These are phyloP conservation scores for Lutjanus campechanus DNA, from an alignment of 2,797 vertebrate genomes.

Conservation along the genomic window DNA sequence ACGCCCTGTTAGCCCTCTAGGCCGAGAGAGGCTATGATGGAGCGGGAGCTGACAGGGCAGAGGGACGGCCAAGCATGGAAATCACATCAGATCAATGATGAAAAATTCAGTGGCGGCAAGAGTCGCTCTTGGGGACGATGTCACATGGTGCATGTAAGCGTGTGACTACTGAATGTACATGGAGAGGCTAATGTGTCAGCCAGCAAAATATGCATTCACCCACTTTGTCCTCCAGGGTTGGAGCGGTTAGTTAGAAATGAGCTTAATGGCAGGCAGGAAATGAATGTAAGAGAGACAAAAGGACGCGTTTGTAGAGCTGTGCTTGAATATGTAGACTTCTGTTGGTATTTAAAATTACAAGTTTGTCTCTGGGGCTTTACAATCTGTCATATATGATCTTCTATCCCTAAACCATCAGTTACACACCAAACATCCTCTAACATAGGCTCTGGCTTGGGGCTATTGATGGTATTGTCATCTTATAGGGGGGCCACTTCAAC, in stretches of 20 bases:
- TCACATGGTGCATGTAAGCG: conserved; percentile 57
- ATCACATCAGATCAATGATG: conserved; percentile 82
- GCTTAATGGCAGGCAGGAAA: conserved; percentile 19
- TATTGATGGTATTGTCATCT: too few species aligned
- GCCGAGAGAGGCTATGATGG: conserved; percentile 51
- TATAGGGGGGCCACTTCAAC: too few species aligned
- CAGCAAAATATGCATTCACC: conserved; percentile 33
- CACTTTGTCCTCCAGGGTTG: conserved; percentile 35
- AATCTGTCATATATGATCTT: not conserved
- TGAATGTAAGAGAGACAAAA: conserved; percentile 14
- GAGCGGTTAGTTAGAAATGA: conserved; percentile 6
- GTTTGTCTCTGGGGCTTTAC: not conserved
- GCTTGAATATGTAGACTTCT: not conserved
- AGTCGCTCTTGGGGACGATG: conserved; percentile 59
- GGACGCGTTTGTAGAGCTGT: not conserved
- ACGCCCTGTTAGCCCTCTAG: conserved; percentile 65
- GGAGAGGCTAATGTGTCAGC: conserved; percentile 52
- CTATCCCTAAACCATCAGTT: not conserved
- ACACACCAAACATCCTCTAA: not conserved
- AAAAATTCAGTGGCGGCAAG: conserved; percentile 71
- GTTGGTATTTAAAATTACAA: conserved; percentile 22
- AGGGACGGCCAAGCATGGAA: conserved; percentile 76
- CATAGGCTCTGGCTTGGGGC: too few species aligned
- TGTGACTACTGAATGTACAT: conserved; percentile 42
- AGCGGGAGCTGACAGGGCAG: conserved; percentile 73